phyloP scores from a whole-genome alignment of 2,797 vertebrate species.

The Yasuhikotakia modesta region DNA sequence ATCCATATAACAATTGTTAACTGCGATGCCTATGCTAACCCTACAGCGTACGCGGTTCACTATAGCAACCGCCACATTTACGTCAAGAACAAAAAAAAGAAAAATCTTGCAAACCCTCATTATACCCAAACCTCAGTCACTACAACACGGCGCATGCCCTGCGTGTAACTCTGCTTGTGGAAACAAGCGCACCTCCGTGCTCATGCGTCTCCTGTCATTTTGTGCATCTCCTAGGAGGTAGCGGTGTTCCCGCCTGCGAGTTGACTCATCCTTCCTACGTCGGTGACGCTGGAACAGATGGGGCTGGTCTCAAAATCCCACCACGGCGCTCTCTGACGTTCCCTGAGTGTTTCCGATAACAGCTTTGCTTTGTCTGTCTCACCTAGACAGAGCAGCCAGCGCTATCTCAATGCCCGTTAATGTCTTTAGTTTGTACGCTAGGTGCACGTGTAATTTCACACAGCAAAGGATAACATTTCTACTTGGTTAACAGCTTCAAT shows the following conservation, averaged over 20 bases:
- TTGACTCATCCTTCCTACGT: slow-evolving; percentile 46
- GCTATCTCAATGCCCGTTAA: slow-evolving; percentile 34
- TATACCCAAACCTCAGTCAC: slow-evolving; percentile 8
- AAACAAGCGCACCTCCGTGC: slow-evolving; percentile 30
- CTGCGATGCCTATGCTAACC: not conserved
- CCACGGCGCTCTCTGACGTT: slow-evolving; percentile 55
- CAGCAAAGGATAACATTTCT: no score
- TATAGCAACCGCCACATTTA: slow-evolving; percentile 14
- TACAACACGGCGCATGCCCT: not conserved
- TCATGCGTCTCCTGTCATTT: slow-evolving; percentile 33
- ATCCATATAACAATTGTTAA: slow-evolving; percentile 12
- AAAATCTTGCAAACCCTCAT: slow-evolving; percentile 15
- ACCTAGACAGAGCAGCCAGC: slow-evolving; percentile 7
- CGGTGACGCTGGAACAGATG: slow-evolving; percentile 63
- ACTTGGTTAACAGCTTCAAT: not conserved
- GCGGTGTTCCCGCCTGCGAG: slow-evolving; percentile 21
- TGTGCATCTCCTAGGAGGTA: slow-evolving; percentile 35
- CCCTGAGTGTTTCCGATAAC: slow-evolving; percentile 60
- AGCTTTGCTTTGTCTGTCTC: slow-evolving; percentile 45
- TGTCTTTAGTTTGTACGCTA: slow-evolving; percentile 13
- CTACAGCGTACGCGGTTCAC: not conserved
- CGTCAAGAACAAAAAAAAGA: not conserved
- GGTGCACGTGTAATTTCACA: slow-evolving; percentile 26
- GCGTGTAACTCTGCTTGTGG: not conserved
- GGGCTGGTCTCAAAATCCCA: slow-evolving; percentile 56